Conservation (phyloP, 2,113 vertebrate species). For the Andinoacara biseriatus region DNA sequence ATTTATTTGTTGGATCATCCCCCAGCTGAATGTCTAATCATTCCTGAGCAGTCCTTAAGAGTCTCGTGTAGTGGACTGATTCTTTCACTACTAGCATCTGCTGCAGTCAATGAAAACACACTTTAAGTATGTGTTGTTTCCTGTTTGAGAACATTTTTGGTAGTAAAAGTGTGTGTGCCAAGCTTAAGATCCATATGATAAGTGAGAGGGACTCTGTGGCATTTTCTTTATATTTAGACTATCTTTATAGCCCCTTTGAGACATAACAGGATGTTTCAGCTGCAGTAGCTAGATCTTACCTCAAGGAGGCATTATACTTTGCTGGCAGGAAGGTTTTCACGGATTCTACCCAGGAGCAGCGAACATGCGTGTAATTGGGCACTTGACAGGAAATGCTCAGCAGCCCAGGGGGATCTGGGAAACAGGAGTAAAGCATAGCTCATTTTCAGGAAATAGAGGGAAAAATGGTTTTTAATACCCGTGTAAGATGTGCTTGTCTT, state of each 20-base stretch:
- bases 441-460: slow-evolving; percentile 6
- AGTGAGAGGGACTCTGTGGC: background rate
- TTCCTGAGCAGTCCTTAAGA: background rate
- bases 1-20: background rate
- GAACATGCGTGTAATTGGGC: slow-evolving; percentile 73
- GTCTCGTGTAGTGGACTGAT: no score
- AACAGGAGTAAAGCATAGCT: slow-evolving; percentile 14
- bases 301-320: slow-evolving; percentile 74
- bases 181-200: background rate
- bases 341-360: slow-evolving; percentile 76
- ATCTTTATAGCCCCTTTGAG: slow-evolving; percentile 13
- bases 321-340: slow-evolving; percentile 75
- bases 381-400: slow-evolving; percentile 77
- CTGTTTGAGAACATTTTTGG: background rate
- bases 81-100: background rate
- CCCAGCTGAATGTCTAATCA: background rate
- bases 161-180: background rate
- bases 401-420: slow-evolving; percentile 74
- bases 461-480: background rate
- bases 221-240: background rate
- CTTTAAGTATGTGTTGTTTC: background rate
- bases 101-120: background rate
- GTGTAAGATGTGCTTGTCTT: background rate
- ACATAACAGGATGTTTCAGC: background rate
- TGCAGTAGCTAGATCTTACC: slow-evolving; percentile 59